Conservation (phyloP, 1,140 invertebrate genomes). For the Lysiphlebus fabarum region DNA sequence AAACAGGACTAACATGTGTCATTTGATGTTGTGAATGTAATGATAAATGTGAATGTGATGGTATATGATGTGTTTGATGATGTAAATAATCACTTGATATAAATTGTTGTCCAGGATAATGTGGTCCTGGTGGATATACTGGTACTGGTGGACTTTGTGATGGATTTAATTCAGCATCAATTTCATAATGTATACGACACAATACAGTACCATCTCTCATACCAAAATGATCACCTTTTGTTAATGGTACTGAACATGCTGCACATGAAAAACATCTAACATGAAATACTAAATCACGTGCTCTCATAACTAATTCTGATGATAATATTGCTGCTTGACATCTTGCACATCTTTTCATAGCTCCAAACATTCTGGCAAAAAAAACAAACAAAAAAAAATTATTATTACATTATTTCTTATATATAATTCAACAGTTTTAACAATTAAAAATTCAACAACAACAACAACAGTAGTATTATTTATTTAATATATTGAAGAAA, state of each 20-base stretch:
- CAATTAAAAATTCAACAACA: too few relatives aligned
- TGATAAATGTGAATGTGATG: slow-evolving; percentile 45
- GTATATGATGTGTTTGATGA: slow-evolving; percentile 46
- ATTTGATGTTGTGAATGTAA: slow-evolving; percentile 54
- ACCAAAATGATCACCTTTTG: slow-evolving; percentile 91
- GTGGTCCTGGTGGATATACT: slow-evolving; percentile 56
- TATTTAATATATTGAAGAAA: too few relatives aligned
- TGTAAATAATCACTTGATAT: slow-evolving; percentile 59
- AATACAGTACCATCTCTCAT: slow-evolving; percentile 80
- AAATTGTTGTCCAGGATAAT: slow-evolving; percentile 55
- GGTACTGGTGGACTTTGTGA: slow-evolving; percentile 60
- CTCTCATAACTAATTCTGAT: slow-evolving; percentile 92
- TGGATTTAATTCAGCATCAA: slow-evolving; percentile 63
- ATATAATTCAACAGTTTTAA: too few relatives aligned
- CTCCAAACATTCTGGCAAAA: slow-evolving; percentile 68
- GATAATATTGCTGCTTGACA: slow-evolving; percentile 89
- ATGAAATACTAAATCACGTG: slow-evolving; percentile 89
- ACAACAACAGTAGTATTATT: slow-evolving; percentile 8
- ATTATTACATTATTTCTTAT: too few relatives aligned
- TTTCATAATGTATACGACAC: slow-evolving; percentile 81
- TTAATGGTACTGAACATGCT: slow-evolving; percentile 79
- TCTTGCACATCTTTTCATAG: slow-evolving; percentile 78
- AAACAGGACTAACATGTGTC: slow-evolving; percentile 50
- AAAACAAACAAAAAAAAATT: slow-evolving; percentile 10
- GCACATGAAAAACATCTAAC: slow-evolving; percentile 92